Evolutionary conservation across 1,140 invertebrate species (phyloP).

Genomic region (Bradysia coprophila): DNA sequence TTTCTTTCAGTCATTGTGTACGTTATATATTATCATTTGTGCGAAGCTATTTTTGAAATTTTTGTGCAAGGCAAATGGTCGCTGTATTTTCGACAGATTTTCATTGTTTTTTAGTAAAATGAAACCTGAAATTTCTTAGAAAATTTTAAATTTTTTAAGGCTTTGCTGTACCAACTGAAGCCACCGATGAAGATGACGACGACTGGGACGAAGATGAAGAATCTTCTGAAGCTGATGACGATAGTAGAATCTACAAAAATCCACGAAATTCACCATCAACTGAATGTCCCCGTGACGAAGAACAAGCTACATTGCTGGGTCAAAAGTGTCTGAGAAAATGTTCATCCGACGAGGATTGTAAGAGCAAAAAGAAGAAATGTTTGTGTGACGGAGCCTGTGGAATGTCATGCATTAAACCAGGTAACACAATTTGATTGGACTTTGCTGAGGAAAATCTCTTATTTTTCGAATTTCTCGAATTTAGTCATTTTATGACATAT

Average conservation of each 20-base stretch:
- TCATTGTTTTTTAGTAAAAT: no score
- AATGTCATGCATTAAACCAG: slow-evolving; percentile 90
- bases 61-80: no score
- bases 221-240: slow-evolving; percentile 28
- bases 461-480: no score
- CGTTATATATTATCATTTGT: no score
- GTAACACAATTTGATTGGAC: slow-evolving; percentile 22
- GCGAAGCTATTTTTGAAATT: no score
- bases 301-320: slow-evolving; percentile 37
- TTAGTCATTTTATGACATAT: no score
- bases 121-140: no score
- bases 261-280: slow-evolving; percentile 71
- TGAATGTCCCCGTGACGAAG: slow-evolving; percentile 64
- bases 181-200: slow-evolving; percentile 39
- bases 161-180: slow-evolving; percentile 15
- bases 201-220: slow-evolving; percentile 38
- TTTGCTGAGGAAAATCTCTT: no score
- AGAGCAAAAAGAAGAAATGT: slow-evolving; percentile 91
- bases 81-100: no score
- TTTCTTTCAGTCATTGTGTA: no score
- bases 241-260: slow-evolving; percentile 69
- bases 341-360: slow-evolving; percentile 86
- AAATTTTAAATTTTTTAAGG: no score
- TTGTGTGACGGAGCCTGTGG: slow-evolving; percentile 92
- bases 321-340: slow-evolving; percentile 87